Percentiles rank a stretch among this genome's conserved stretches.
Conservation (phyloP, 2,888 invertebrate species). For the Nebria salina region DNA sequence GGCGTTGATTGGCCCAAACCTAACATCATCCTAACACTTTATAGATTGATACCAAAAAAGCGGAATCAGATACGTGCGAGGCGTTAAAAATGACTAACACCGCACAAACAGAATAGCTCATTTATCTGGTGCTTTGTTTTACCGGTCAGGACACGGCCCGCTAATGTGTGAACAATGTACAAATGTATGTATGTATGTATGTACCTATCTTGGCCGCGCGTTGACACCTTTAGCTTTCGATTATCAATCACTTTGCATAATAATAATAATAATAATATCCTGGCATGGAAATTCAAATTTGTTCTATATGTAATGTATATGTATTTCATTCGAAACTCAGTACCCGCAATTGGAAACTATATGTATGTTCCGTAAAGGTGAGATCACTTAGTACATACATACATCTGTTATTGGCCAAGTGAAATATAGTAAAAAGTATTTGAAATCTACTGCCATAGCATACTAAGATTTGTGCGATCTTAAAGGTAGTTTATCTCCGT, state of each 20-base stretch:
- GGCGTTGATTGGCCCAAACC: too few relatives aligned
- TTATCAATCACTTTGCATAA: too few relatives aligned
- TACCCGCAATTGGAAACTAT: too few relatives aligned
- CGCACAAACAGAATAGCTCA: conserved; percentile 36
- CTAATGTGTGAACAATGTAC: conserved; percentile 41
- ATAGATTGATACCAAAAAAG: background rate
- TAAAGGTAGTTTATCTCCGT: conserved; percentile 28
- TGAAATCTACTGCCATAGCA: background rate
- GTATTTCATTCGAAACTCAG: too few relatives aligned
- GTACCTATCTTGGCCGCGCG: too few relatives aligned
- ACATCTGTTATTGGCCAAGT: background rate
- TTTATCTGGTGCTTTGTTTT: conserved; percentile 38
- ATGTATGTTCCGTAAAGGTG: too few relatives aligned
- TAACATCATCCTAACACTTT: too few relatives aligned
- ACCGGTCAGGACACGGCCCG: background rate
- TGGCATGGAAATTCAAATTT: too few relatives aligned
- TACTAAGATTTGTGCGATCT: conserved; percentile 32
- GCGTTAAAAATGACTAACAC: conserved; percentile 42
- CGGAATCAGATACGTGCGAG: conserved; percentile 20
- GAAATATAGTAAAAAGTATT: background rate
- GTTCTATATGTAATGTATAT: too few relatives aligned
- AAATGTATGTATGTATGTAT: background rate
- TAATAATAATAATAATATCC: too few relatives aligned
- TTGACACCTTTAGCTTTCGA: too few relatives aligned
- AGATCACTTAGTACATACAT: background rate